Evolutionary conservation across 2,888 invertebrate genomes (phyloP).

Genomic region (Pteria penguin): DNA sequence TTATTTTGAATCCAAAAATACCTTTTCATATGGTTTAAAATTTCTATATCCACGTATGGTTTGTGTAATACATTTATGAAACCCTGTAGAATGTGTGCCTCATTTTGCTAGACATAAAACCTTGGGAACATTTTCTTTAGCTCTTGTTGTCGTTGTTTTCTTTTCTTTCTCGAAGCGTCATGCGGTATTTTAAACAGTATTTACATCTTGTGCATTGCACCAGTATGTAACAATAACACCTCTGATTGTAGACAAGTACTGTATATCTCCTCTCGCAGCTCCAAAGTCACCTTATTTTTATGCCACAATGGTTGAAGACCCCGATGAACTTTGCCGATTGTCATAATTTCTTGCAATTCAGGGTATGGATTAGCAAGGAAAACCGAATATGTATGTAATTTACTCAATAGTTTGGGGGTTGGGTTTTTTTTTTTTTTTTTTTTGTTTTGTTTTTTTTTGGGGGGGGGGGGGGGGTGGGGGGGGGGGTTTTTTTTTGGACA

Average conservation of each 20-base stretch:
- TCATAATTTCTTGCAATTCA: conserved; percentile 14
- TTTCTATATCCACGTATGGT: background rate
- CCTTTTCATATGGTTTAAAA: background rate
- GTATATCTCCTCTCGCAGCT: background rate
- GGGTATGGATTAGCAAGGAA: conserved; percentile 35
- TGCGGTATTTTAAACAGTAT: background rate
- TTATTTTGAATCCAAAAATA: conserved; percentile 39
- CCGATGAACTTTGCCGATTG: too few relatives aligned
- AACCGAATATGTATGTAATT: conserved; percentile 9
- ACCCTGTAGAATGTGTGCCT: too few relatives aligned
- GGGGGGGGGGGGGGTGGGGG: too few relatives aligned
- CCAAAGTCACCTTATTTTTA: conserved; percentile 25
- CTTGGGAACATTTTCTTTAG: too few relatives aligned
- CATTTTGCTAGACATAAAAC: too few relatives aligned
- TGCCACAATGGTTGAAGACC: too few relatives aligned
- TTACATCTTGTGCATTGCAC: conserved; percentile 9
- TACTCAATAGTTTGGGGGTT: conserved; percentile 2
- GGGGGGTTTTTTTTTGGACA: too few relatives aligned
- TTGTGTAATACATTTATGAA: too few relatives aligned
- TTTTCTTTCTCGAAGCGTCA: background rate
- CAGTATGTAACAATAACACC: background rate
- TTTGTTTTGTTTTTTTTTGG: too few relatives aligned
- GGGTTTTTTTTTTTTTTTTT: too few relatives aligned
- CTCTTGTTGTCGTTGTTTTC: background rate
- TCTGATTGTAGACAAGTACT: conserved; percentile 18